Conservation (phyloP, 2,113 vertebrate genomes). For the Cavia aperea region DNA sequence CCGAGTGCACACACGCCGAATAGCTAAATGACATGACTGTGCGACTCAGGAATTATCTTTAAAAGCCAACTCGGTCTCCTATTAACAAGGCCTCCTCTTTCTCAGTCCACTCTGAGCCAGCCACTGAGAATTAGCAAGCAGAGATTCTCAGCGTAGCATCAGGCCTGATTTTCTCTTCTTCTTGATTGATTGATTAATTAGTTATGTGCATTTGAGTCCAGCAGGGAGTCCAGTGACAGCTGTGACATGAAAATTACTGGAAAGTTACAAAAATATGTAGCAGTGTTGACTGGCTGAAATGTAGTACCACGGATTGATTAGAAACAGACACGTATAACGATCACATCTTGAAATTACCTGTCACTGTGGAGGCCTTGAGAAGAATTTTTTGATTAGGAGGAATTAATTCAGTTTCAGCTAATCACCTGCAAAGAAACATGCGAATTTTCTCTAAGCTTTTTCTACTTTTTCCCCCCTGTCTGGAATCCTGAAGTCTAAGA, state of each 20-base stretch:
- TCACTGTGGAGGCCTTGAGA: slow-evolving; percentile 54
- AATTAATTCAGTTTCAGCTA: slow-evolving; percentile 64
- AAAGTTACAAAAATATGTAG: slow-evolving; percentile 63
- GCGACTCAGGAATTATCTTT: slow-evolving; percentile 37
- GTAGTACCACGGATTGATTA: slow-evolving; percentile 55
- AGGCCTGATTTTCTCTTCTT: slow-evolving; percentile 55
- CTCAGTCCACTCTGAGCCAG: not conserved
- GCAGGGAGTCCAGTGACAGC: slow-evolving; percentile 60
- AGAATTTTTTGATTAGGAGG: slow-evolving; percentile 63
- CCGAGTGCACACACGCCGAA: not conserved
- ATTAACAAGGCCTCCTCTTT: not conserved
- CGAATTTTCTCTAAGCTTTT: slow-evolving; percentile 39
- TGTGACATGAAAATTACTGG: slow-evolving; percentile 68
- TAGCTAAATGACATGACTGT: slow-evolving; percentile 38
- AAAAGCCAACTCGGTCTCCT: slow-evolving; percentile 25
- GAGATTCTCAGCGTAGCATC: slow-evolving; percentile 39
- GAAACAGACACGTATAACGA: slow-evolving; percentile 59
- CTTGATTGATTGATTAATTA: slow-evolving; percentile 71
- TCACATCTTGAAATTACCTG: slow-evolving; percentile 69
- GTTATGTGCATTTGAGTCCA: slow-evolving; percentile 65
- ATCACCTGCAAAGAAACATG: slow-evolving; percentile 52
- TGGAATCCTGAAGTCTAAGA: slow-evolving; percentile 17
- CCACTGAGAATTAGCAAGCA: slow-evolving; percentile 38
- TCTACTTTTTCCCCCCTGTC: not conserved
- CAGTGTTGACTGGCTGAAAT: slow-evolving; percentile 61